phyloP scores from a whole-genome alignment of 2,888 invertebrate genomes.

The Acronicta psi region DNA sequence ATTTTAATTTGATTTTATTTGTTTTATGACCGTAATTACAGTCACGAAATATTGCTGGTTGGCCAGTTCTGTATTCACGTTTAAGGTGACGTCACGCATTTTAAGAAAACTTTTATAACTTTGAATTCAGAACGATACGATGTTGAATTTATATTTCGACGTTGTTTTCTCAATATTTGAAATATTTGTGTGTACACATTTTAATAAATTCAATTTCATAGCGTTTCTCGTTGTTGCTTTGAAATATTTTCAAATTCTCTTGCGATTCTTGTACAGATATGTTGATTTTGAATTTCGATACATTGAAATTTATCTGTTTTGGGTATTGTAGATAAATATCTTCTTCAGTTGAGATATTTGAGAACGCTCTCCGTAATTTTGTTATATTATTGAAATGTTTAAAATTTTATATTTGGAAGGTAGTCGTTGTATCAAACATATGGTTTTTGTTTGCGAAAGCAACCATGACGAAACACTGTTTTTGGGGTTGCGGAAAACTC shows the following conservation, averaged over 20 bases:
- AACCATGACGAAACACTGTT: too few relatives aligned
- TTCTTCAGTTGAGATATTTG: not conserved
- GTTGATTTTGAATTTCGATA: constrained; percentile 8
- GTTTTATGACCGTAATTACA: not conserved
- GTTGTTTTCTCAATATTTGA: constrained; percentile 26
- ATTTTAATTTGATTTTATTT: not conserved
- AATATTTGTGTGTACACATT: constrained; percentile 6
- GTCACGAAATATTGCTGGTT: constrained; percentile 12
- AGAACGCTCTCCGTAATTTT: not conserved
- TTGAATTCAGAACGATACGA: not conserved
- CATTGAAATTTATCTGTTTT: constrained; percentile 1
- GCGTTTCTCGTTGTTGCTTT: constrained; percentile 3
- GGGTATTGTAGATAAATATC: not conserved
- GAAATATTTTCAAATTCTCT: constrained; percentile 17
- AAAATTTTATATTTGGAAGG: not conserved
- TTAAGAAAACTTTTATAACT: not conserved
- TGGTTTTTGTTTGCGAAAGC: too few relatives aligned
- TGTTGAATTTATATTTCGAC: constrained; percentile 20
- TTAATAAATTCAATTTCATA: constrained; percentile 27
- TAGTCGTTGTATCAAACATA: too few relatives aligned
- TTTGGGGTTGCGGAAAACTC: too few relatives aligned
- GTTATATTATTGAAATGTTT: not conserved
- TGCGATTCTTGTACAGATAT: not conserved
- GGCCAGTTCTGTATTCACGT: constrained; percentile 18
- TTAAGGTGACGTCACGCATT: constrained; percentile 29